Percentiles rank a stretch among this genome's conserved stretches.
phyloP scores from a whole-genome alignment of 2,888 invertebrate genomes.

The Ischnura elegans region DNA sequence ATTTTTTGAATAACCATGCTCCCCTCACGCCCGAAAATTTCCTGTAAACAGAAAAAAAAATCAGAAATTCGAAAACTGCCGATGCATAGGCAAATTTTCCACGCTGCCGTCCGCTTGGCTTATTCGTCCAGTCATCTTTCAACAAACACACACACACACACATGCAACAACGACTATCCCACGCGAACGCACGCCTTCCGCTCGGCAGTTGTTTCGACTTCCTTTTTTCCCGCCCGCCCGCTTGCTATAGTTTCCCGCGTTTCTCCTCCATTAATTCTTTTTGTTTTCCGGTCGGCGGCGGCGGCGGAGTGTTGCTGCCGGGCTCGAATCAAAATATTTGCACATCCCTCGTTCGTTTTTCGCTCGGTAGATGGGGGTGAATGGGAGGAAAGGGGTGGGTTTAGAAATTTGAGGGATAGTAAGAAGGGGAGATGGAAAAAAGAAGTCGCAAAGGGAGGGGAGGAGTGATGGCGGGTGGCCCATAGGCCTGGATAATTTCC shows the following conservation, averaged over 20 bases:
- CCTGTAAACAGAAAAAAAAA: too few species aligned
- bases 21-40: too few species aligned
- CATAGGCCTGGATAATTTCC: too few species aligned
- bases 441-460: neutral
- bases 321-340: constrained; percentile 37
- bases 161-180: too few species aligned
- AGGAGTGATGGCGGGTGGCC: neutral
- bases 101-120: too few species aligned
- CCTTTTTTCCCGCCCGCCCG: neutral
- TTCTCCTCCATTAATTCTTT: neutral
- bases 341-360: neutral
- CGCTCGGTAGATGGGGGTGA: neutral
- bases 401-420: neutral
- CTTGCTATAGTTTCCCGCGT: neutral
- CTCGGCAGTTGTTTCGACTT: neutral
- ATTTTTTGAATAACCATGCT: too few species aligned
- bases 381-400: neutral
- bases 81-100: too few species aligned
- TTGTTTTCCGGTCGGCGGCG: constrained; percentile 17
- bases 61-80: too few species aligned
- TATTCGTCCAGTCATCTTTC: too few species aligned
- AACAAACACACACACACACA: too few species aligned
- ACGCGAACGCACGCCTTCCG: neutral
- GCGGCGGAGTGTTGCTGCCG: neutral
- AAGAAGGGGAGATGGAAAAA: neutral